Percentiles rank a stretch among this genome's conserved stretches.
These are phyloP conservation scores for Sicus ferrugineus DNA, from an alignment of 2,888 invertebrate species.

Conservation along the genomic window DNA sequence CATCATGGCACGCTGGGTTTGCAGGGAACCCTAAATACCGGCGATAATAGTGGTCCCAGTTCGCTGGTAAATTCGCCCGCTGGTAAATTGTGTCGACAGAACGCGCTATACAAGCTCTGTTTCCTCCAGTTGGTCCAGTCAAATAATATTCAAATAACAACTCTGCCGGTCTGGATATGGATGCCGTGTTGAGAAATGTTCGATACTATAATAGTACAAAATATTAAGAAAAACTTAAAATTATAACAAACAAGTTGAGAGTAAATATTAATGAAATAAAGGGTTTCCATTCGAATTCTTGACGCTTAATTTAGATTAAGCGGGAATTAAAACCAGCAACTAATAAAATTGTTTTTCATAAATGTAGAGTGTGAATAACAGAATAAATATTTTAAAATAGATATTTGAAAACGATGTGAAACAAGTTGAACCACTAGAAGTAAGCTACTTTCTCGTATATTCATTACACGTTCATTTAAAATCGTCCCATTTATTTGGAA, in stretches of 20 bases:
- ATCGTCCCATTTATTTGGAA: no score
- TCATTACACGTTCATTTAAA: no score
- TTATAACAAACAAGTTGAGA: background rate
- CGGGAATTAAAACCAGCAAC: no score
- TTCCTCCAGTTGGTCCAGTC: constrained; percentile 70
- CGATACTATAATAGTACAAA: constrained; percentile 44
- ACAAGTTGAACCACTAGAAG: no score
- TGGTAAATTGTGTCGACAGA: constrained; percentile 72
- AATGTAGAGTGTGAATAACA: no score
- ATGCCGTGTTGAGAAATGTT: constrained; percentile 83
- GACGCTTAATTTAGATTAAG: no score
- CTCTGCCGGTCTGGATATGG: constrained; percentile 73
- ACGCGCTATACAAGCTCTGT: constrained; percentile 69
- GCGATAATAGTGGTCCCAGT: constrained; percentile 54
- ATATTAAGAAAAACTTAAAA: background rate
- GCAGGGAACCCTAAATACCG: constrained; percentile 50
- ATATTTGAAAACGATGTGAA: no score
- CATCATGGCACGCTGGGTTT: constrained; percentile 58
- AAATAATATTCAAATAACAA: constrained; percentile 72
- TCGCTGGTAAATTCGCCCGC: constrained; percentile 65
- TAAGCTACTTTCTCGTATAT: no score
- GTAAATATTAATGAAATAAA: no score
- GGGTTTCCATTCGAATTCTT: no score
- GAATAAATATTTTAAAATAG: no score
- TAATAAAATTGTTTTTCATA: no score